Conservation (phyloP, 1,140 invertebrate genomes). For the Zaprionus taronus region DNA sequence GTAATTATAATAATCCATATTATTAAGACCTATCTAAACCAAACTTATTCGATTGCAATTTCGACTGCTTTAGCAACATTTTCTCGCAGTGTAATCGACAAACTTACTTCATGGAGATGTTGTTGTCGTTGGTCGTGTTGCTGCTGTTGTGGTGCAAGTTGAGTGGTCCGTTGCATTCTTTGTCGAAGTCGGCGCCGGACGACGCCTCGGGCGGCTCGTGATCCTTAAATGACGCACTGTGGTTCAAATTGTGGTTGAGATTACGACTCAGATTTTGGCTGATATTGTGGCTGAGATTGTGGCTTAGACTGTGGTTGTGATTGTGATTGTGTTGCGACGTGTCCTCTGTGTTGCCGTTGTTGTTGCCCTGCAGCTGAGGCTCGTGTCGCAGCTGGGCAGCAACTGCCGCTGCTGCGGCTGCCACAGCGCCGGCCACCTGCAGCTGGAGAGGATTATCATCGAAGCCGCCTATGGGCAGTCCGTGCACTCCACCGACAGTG, state of each 20-base stretch:
- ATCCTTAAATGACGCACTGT: constrained; percentile 49
- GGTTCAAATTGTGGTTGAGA: constrained; percentile 25
- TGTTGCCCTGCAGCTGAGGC: constrained; percentile 46
- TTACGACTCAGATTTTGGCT: constrained; percentile 21
- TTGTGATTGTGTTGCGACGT: constrained; percentile 13
- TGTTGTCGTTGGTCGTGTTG: constrained; percentile 67
- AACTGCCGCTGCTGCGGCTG: constrained; percentile 63
- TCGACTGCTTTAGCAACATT: background rate
- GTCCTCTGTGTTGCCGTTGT: background rate
- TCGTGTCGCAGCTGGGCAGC: constrained; percentile 61
- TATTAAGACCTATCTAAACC: too few relatives aligned
- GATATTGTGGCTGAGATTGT: constrained; percentile 31
- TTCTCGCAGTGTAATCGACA: background rate
- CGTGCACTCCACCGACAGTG: constrained; percentile 24
- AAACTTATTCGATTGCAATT: too few relatives aligned
- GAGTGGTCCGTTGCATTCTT: constrained; percentile 76
- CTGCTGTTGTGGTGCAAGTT: constrained; percentile 69
- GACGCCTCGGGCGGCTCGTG: constrained; percentile 58
- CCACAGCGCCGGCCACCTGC: constrained; percentile 57
- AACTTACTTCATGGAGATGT: constrained; percentile 83
- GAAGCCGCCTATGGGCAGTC: constrained; percentile 34
- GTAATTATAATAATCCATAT: too few relatives aligned
- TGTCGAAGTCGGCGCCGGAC: constrained; percentile 59
- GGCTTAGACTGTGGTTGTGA: constrained; percentile 18
- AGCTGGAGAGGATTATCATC: constrained; percentile 69